These are phyloP conservation scores for Diadegma fenestrale DNA, from an alignment of 2,888 invertebrate species.

Conservation along the genomic window DNA sequence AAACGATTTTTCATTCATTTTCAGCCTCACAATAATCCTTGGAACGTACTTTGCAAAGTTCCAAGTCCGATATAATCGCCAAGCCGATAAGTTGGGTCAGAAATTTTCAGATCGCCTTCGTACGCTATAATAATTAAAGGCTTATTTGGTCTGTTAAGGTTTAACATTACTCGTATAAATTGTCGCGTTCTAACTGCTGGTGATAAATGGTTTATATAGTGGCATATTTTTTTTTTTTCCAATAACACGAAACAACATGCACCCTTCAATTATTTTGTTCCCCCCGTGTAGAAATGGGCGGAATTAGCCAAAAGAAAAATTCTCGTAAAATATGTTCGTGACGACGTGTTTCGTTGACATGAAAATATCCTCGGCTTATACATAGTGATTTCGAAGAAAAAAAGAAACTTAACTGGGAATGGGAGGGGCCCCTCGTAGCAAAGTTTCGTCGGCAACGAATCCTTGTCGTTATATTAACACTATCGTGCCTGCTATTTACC, in stretches of 20 bases:
- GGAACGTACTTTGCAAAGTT: neutral
- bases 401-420: neutral
- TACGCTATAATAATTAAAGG: neutral
- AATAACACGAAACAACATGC: neutral
- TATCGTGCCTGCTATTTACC: slow-evolving; percentile 32
- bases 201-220: neutral
- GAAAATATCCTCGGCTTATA: slow-evolving; percentile 7
- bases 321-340: slow-evolving; percentile 21
- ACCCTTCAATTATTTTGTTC: slow-evolving; percentile 2
- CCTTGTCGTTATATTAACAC: slow-evolving; percentile 41
- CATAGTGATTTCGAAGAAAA: slow-evolving; percentile 34
- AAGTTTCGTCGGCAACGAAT: slow-evolving; percentile 44
- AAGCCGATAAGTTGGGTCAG: neutral
- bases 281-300: neutral
- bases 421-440: neutral
- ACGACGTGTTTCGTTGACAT: slow-evolving; percentile 7
- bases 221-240: neutral
- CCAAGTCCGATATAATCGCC: neutral
- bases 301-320: slow-evolving; percentile 17
- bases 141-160: neutral
- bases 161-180: neutral
- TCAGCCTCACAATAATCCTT: neutral
- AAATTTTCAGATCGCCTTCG: neutral
- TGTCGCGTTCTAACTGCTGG: neutral
- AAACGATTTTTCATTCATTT: neutral